phyloP scores from a whole-genome alignment of 2,888 invertebrate genomes.

The Leucoptera coffeella region DNA sequence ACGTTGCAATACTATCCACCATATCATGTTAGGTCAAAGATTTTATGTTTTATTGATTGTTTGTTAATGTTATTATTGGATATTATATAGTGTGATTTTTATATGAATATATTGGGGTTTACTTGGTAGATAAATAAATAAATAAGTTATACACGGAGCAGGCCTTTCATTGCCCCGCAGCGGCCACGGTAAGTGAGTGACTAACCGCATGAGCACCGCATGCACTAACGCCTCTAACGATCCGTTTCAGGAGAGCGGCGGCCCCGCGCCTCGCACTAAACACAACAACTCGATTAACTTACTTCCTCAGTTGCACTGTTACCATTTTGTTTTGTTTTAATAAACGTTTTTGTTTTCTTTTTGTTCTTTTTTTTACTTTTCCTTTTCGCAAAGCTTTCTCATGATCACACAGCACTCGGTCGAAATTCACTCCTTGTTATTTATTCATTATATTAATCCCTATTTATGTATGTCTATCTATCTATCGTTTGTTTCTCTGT shows the following conservation, averaged over 20 bases:
- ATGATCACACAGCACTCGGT: slow-evolving; percentile 51
- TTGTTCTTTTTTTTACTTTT: slow-evolving; percentile 36
- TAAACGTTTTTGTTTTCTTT: slow-evolving; percentile 35
- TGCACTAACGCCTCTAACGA: no score
- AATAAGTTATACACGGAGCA: no score
- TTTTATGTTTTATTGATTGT: slow-evolving; percentile 15
- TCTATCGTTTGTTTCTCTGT: slow-evolving; percentile 33
- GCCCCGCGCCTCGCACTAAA: no score
- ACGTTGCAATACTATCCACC: slow-evolving; percentile 16
- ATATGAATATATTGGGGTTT: slow-evolving; percentile 55
- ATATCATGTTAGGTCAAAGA: slow-evolving; percentile 31
- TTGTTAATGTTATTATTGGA: slow-evolving; percentile 52
- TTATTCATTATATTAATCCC: slow-evolving; percentile 12
- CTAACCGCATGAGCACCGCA: no score
- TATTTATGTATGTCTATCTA: slow-evolving; percentile 25
- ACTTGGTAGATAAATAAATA: slow-evolving; percentile 50
- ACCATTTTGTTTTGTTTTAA: no score
- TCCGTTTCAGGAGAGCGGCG: no score
- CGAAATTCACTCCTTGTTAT: slow-evolving; percentile 46
- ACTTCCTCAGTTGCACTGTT: no score
- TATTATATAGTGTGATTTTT: slow-evolving; percentile 50
- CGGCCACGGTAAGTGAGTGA: no score
- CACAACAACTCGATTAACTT: no score
- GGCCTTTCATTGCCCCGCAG: no score
- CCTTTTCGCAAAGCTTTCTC: slow-evolving; percentile 45